A percentile compares a stretch with the other conserved stretches of the same genome.
Evolutionary conservation across 1,140 invertebrate species (phyloP).

Genomic region (Periplaneta americana): DNA sequence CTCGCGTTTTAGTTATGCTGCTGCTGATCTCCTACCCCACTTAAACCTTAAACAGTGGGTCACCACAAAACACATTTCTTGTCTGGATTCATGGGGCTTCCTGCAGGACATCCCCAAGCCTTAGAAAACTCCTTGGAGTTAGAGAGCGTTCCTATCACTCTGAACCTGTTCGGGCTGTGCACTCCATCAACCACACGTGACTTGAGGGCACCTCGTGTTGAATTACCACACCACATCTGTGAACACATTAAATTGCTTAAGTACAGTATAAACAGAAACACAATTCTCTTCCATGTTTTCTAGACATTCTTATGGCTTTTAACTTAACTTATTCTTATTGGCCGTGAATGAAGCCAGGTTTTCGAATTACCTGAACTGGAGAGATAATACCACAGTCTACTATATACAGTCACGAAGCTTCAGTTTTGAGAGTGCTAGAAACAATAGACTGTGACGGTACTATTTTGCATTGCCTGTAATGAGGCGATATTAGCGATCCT

Average conservation of each 20-base stretch:
- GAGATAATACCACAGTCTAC: too few relatives aligned
- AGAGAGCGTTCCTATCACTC: conserved; percentile 74
- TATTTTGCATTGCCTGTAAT: too few relatives aligned
- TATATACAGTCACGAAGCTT: too few relatives aligned
- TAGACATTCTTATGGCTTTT: too few relatives aligned
- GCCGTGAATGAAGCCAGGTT: background rate
- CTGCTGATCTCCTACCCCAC: background rate
- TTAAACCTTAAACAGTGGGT: conserved; percentile 20
- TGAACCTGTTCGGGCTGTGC: conserved; percentile 43
- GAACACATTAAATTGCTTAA: background rate
- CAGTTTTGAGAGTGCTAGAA: too few relatives aligned
- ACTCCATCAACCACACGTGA: conserved; percentile 32
- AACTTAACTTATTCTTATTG: too few relatives aligned
- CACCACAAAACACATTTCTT: conserved; percentile 77
- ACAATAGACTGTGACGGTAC: too few relatives aligned
- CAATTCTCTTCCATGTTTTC: too few relatives aligned
- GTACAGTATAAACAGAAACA: background rate
- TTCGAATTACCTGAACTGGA: background rate
- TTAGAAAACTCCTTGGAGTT: conserved; percentile 83
- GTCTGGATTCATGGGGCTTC: conserved; percentile 76
- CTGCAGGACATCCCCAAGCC: conserved; percentile 69
- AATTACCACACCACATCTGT: conserved; percentile 33
- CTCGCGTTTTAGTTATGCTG: background rate
- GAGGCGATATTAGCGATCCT: too few relatives aligned
- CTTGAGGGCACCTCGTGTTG: conserved; percentile 26